Evolutionary conservation across 2,888 invertebrate species (phyloP), one percentile per base, ranked within the genome.

Genomic region (Sipha maydis): DNA sequence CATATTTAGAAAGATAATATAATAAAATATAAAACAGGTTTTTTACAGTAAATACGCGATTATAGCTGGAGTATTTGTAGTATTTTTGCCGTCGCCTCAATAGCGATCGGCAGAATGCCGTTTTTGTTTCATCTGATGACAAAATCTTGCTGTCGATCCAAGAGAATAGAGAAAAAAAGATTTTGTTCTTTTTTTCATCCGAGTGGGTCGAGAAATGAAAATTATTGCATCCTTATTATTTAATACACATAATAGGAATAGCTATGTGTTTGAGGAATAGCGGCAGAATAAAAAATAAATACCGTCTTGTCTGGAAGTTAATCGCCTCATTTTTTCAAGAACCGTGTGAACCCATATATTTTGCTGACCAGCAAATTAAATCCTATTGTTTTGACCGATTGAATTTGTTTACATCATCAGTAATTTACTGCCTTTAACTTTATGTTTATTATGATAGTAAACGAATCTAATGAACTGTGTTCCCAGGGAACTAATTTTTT

Each of bases 11-110:
- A 71, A 34, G 38, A 80, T 80, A 80, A 86, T 86, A 54, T 88
- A 88, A 88, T 75, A 75, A 88, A 77, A 69, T 31, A 48, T 28
- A 8, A 31, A 82, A 88, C 88, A 75, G 88, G 88, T 88, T 88
- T 82, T 73, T 1, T 82, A 73, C 56, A n/a, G 69, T 77, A 67
- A 67, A 84, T 48, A 25, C 31, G 41, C n/a, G 25, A 21, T 41
- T 41, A 48, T 76, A 77, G 38, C 48, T 31, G 9, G 34, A 75
- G 80, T 88, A 88, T 88, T 88, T 41, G 79, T 88, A 88, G 88
- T 88, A 88, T 88, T 88, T 86, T 82, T 88, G 61, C 80, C 41
- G 88, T 88, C 86, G 80, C 80, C 67, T 88, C 88, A 88, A 88
- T 82, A 75, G 75, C 75, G 31, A 88, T 80, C 88, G 88, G 88